These are phyloP conservation scores for Lethrus apterus DNA, from an alignment of 1,140 invertebrate genomes.

Conservation along the genomic window DNA sequence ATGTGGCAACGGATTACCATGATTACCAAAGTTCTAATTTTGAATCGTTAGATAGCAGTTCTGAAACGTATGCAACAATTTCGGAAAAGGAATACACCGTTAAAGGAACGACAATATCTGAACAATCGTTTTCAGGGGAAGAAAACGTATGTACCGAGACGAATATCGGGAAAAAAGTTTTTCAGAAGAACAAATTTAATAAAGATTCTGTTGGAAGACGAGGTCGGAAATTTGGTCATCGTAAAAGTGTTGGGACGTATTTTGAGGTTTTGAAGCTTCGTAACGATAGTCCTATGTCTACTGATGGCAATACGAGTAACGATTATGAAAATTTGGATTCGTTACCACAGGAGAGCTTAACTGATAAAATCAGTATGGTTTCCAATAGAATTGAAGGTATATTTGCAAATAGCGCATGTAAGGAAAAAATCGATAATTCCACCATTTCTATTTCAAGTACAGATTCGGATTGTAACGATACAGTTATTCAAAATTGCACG, in stretches of 20 bases:
- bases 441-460: constrained; percentile 15
- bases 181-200: constrained; percentile 54
- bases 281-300: constrained; percentile 46
- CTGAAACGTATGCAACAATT: constrained; percentile 49
- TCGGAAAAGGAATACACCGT: constrained; percentile 43
- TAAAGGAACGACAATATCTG: constrained; percentile 19
- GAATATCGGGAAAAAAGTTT: constrained; percentile 44
- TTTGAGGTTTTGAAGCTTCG: constrained; percentile 44
- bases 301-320: constrained; percentile 44
- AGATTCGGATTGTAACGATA: constrained; percentile 26
- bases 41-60: constrained; percentile 49
- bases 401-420: constrained; percentile 37
- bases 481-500: constrained; percentile 20
- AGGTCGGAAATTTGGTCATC: constrained; percentile 46
- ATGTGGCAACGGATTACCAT: constrained; percentile 41
- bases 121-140: constrained; percentile 46
- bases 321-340: constrained; percentile 49
- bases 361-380: constrained; percentile 48
- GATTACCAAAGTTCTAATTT: constrained; percentile 37
- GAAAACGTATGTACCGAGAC: constrained; percentile 40
- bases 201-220: constrained; percentile 47
- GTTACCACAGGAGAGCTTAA: constrained; percentile 46
- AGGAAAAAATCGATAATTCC: constrained; percentile 14
- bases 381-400: constrained; percentile 48
- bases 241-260: constrained; percentile 47